Evolutionary conservation across 2,797 vertebrate genomes (phyloP).

Genomic region (Phoebastria nigripes): DNA sequence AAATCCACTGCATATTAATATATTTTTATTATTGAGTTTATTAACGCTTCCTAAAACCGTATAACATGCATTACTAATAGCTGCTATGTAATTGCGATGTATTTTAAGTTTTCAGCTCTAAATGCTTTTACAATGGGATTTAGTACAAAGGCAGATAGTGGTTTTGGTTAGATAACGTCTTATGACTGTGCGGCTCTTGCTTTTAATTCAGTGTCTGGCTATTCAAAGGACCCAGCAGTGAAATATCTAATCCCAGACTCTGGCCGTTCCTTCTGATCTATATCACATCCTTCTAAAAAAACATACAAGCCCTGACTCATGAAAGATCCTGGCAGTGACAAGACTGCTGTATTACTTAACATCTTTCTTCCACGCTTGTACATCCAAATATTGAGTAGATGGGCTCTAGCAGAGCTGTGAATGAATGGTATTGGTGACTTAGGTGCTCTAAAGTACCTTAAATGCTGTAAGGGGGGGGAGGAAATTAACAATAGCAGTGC

Average conservation of each 20-base stretch:
- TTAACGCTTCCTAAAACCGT: not conserved
- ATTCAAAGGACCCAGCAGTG: not conserved
- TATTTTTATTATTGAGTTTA: not conserved
- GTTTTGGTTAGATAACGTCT: not conserved
- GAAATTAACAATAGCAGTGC: fast-evolving
- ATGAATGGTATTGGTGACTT: not conserved
- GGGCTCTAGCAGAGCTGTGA: not conserved
- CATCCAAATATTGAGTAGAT: not conserved
- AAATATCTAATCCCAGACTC: not conserved
- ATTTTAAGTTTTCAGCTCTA: not conserved
- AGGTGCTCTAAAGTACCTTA: not conserved
- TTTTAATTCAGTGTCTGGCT: not conserved
- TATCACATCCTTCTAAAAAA: not conserved
- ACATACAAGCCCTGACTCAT: not conserved
- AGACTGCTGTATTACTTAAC: not conserved
- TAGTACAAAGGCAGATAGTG: not conserved
- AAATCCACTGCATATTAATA: not conserved
- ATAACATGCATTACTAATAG: not conserved
- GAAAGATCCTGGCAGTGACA: not conserved
- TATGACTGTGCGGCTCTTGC: fast-evolving
- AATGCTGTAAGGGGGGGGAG: fast-evolving
- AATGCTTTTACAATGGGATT: not conserved
- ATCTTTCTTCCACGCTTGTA: not conserved
- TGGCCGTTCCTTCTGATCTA: not conserved
- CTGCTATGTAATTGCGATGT: not conserved